These are phyloP conservation scores for Ischnus inquisitorius DNA, from an alignment of 2,888 invertebrate genomes.

Conservation along the genomic window DNA sequence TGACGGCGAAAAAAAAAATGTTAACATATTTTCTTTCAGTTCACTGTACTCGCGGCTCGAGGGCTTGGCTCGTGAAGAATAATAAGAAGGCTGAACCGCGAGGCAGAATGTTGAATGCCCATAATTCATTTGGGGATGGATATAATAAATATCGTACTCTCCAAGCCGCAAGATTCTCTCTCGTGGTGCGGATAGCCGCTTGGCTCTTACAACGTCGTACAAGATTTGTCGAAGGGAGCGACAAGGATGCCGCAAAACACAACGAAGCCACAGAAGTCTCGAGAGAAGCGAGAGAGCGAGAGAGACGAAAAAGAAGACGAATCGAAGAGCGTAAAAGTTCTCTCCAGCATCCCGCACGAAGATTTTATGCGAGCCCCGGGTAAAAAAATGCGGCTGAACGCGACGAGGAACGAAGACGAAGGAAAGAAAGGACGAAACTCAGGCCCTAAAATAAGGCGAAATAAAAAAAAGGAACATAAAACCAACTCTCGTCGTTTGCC, in stretches of 20 bases:
- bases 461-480: conserved; percentile 70
- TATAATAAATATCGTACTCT: conserved; percentile 78
- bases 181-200: conserved; percentile 30
- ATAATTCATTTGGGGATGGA: conserved; percentile 79
- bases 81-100: conserved; percentile 46
- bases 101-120: conserved; percentile 77
- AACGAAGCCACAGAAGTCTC: conserved; percentile 7
- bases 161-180: neutral
- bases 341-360: neutral
- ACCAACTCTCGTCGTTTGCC: conserved; percentile 75
- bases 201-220: conserved; percentile 43
- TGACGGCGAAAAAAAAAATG: neutral
- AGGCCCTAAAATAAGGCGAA: conserved; percentile 69
- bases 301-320: neutral
- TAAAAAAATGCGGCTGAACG: neutral
- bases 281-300: neutral
- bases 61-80: conserved; percentile 19
- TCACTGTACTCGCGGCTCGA: conserved; percentile 1
- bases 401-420: neutral
- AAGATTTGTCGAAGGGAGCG: conserved; percentile 31
- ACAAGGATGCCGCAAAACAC: neutral
- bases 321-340: neutral
- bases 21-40: neutral
- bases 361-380: conserved; percentile 9
- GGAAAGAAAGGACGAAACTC: conserved; percentile 16